Base-by-base conservation (phyloP, 2,888 invertebrate genomes). In the Caenorhabditis uteleia region DNA sequence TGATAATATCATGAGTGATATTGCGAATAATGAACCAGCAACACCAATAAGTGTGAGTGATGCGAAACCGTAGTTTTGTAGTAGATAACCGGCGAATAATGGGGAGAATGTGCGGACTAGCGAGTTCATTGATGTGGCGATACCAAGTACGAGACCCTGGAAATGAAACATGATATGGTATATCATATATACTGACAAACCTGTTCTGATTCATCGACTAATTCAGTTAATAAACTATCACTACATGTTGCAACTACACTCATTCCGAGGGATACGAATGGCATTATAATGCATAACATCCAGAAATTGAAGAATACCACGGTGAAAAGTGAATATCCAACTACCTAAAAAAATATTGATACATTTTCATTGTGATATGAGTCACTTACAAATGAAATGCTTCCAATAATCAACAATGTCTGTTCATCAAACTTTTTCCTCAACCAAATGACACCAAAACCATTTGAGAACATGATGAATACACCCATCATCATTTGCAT, bases 91-190 rank as follows among this genome's bases (percentile, higher is more conserved):
- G 23, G 70, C 70, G 18, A 70, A 58, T 3, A 74, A 68, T 6
- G 77, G 77, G 27, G 74, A 67, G 21, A 69, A 59, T 2, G 77
- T 75, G 20, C 77, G 42, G 8, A 72, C 68, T 10, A 77, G 46
- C 1, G 77, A 72, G 58, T 74, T 75, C 49, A 70, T 20, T 2
- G 74, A 66, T n/a, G 74, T 75, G 8, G 74, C 54, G 0, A 70
- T 58, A n/a, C 77, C 77, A 10, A 77, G 69, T 12, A 75, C 70
- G 14, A 75, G 26, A n/a, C 77, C 77, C 73, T 74, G 59, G n/a
- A 73, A 66, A n/a, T 0, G n/a, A n/a, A n/a, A n/a, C n/a, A n/a
- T n/a, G n/a, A n/a, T n/a, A 23, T 6, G 25, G 1, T n/a, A n/a
- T n/a, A n/a, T n/a, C n/a, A 7, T n/a, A 1, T 7, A 2, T 48